phyloP scores from a whole-genome alignment of 2,797 vertebrate species.

The Enteromius argenteus region DNA sequence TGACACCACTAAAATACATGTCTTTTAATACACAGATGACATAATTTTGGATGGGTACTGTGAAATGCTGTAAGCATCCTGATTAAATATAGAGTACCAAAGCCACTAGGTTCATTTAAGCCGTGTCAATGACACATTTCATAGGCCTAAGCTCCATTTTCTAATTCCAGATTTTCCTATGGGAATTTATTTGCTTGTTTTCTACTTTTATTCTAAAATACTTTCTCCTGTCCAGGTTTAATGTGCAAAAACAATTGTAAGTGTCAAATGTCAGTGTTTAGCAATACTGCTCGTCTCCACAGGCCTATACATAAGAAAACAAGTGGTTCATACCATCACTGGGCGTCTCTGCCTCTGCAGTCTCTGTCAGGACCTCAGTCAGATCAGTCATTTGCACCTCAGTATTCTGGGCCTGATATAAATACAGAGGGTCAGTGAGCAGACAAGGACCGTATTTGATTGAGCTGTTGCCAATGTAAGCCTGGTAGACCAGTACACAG shows the following conservation, averaged over 20 bases:
- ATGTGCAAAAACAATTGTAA: neutral
- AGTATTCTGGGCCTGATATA: slow-evolving; percentile 63
- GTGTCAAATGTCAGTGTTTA: neutral
- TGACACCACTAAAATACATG: slow-evolving; percentile 35
- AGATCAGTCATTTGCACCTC: slow-evolving; percentile 59
- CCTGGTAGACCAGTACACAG: slow-evolving; percentile 12
- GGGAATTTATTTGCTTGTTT: neutral
- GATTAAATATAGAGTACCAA: slow-evolving; percentile 45
- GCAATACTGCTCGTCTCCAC: neutral
- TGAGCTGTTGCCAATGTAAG: slow-evolving; percentile 42
- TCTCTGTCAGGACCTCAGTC: slow-evolving; percentile 52
- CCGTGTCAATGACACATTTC: neutral
- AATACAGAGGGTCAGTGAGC: slow-evolving; percentile 42
- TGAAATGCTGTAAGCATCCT: slow-evolving; percentile 39
- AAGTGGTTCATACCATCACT: slow-evolving; percentile 54
- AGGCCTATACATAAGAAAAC: neutral
- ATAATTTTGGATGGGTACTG: slow-evolving; percentile 37
- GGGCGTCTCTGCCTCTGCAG: slow-evolving; percentile 50
- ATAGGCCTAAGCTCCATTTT: neutral
- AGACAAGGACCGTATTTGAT: slow-evolving; percentile 16
- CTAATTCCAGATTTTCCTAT: neutral
- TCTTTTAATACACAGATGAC: slow-evolving; percentile 57
- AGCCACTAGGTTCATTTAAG: slow-evolving; percentile 29
- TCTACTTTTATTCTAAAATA: neutral
- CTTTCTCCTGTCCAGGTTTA: neutral